Percentiles rank a stretch among this genome's conserved stretches.
These are phyloP conservation scores for Eospalax fontanierii DNA, from an alignment of 2,797 vertebrate genomes.

Conservation along the genomic window DNA sequence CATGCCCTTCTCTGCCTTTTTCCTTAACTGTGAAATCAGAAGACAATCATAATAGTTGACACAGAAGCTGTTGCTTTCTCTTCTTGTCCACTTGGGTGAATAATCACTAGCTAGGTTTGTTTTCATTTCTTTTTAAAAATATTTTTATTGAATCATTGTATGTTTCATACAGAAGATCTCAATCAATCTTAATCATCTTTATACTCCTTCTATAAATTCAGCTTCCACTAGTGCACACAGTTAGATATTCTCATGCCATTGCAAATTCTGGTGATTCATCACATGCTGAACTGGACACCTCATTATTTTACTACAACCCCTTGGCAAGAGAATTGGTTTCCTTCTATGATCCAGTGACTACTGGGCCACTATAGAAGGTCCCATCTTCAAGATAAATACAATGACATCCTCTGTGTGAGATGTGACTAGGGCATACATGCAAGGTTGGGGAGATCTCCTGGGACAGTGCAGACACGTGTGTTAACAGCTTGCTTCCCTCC, in stretches of 20 bases:
- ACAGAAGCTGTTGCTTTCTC: background rate
- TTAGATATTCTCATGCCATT: constrained; percentile 8
- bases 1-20: constrained; percentile 6
- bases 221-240: background rate
- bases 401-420: background rate
- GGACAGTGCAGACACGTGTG: background rate
- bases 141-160: too few relatives aligned
- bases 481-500: background rate
- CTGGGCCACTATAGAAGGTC: background rate
- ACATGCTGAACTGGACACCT: background rate
- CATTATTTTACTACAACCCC: background rate
- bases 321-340: background rate
- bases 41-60: background rate
- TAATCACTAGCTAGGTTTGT: background rate
- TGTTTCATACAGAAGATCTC: too few relatives aligned
- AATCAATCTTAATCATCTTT: too few relatives aligned
- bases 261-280: constrained; percentile 12
- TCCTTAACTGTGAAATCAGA: constrained; percentile 27
- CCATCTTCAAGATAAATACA: background rate
- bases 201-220: constrained; percentile 31
- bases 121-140: constrained; percentile 1
- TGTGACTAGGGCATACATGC: background rate
- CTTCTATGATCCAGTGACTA: background rate
- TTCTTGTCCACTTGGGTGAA: background rate
- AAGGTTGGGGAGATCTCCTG: background rate